Evolutionary conservation across 2,888 invertebrate genomes (phyloP), one percentile per base, ranked within the genome.

Genomic region (Platycheirus albimanus): DNA sequence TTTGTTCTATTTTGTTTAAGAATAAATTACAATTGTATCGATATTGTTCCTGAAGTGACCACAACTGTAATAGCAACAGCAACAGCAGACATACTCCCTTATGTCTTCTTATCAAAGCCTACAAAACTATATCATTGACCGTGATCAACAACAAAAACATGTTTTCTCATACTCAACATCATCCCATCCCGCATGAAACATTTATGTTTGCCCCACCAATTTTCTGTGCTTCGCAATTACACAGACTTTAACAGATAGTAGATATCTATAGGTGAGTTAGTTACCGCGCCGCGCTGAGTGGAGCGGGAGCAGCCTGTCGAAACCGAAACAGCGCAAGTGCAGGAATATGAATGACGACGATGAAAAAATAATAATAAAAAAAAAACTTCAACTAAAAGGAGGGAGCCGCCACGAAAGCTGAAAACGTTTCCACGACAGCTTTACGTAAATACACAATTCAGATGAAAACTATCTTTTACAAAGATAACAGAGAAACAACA

Each of bases 321-420:
- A n/a, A 56, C 13, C 13, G 6, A 24, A 41, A 58, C 58, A 58
- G 61, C 61, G 61, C 61, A 61, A 33, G 45, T 45, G 19, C 45
- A 30, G 2, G 30, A 61, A n/a, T n/a, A 61, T 10, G 8, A 41
- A 56, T 24, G 19, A 54, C 8, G n/a, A 56, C 20, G 13, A 11
- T 2, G 13, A 19, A 3, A 36, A n/a, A 5, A 28, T 5, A 28
- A 51, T 19, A n/a, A n/a, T n/a, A n/a, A n/a, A n/a, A n/a, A n/a
- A n/a, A 38, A 38, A 13, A 8, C 28, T 41, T 10, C n/a, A n/a
- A n/a, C n/a, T 7, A 49, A 51, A 15, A 28, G 20, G 24, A 36
- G 10, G 8, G 8, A 54, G 8, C 36, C 24, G 38, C 15, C 24
- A 56, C 20, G 56, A 56, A 41, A n/a, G n/a, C n/a, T n/a, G n/a